A percentile compares a stretch with the other conserved stretches of the same genome.
Conservation (phyloP, 2,113 vertebrate species). For the Rallus limicola region DNA sequence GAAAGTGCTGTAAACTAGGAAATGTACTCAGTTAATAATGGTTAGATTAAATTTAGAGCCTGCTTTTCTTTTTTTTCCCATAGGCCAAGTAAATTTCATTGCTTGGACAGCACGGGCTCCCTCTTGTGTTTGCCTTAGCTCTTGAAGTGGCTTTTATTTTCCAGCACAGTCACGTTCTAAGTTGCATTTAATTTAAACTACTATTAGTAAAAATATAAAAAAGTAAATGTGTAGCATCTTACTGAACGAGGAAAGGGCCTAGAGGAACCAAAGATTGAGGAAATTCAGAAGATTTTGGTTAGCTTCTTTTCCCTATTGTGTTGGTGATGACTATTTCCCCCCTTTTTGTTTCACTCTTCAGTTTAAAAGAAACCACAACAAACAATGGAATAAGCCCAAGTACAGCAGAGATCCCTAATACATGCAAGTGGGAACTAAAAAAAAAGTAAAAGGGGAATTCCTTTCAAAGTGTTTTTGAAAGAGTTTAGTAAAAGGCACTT, state of each 20-base stretch:
- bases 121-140: slow-evolving; percentile 52
- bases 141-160: neutral
- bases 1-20: neutral
- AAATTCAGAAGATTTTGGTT: neutral
- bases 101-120: slow-evolving; percentile 21
- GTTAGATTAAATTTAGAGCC: neutral
- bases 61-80: neutral
- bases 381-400: neutral
- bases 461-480: neutral
- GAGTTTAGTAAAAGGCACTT: neutral
- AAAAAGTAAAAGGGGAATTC: neutral
- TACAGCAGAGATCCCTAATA: neutral
- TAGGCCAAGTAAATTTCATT: neutral
- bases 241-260: neutral
- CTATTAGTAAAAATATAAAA: neutral
- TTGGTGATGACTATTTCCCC: neutral
- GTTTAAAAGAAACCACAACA: neutral
- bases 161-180: neutral
- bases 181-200: neutral
- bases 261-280: neutral
- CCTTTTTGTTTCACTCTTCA: neutral
- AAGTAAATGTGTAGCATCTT: neutral
- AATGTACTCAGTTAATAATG: neutral
- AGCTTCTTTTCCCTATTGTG: neutral
- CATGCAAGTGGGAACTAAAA: neutral